Base-by-base conservation (phyloP, 2,797 vertebrate genomes). In the Bucorvus abyssinicus region DNA sequence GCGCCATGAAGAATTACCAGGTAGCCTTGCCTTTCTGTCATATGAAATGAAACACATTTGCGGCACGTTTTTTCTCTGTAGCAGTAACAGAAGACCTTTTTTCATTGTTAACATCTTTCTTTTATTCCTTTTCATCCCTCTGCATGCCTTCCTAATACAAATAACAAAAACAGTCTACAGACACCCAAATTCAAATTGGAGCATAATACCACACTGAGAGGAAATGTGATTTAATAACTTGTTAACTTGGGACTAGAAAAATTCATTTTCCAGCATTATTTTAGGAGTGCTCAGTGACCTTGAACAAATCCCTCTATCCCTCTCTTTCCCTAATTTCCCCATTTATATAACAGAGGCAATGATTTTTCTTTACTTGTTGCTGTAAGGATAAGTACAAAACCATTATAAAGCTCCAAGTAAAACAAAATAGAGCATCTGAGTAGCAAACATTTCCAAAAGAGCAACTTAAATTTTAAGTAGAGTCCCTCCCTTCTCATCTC, bases 221-320 rank as follows among this genome's bases (percentile, higher is more conserved):
- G 63, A 96, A 95, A 82, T 82, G 21, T 69, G 83, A 87, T 93
- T 94, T 95, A 96, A 95, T 92, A 93, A 87, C 92, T 94, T 94
- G 85, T 93, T 96, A 95, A 79, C 86, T 76, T 93, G 84, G 93
- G 90, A 97, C 86, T 89, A 90, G 88, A 96, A 79, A 88, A 96
- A 88, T 56, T 88, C 74, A 73, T 90, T 95, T 95, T 90, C 86
- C 19, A 82, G 50, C 56, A 40, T 92, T 90, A 87, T 95, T 94
- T 95, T 95, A 90, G 83, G 38, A 87, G 59, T 61, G 67, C 78
- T 89, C 6, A 5, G 69, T 94, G 91, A 95, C 85, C 90, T 96
- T 89, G 93, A 94, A 70, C 67, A 92, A 95, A 88, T 94, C 86
- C 80, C 83, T 96, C 77, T 90, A 79, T 76, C 57, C 88, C 84